These are phyloP conservation scores for Blera fallax DNA, from an alignment of 2,888 invertebrate genomes.

Conservation along the genomic window DNA sequence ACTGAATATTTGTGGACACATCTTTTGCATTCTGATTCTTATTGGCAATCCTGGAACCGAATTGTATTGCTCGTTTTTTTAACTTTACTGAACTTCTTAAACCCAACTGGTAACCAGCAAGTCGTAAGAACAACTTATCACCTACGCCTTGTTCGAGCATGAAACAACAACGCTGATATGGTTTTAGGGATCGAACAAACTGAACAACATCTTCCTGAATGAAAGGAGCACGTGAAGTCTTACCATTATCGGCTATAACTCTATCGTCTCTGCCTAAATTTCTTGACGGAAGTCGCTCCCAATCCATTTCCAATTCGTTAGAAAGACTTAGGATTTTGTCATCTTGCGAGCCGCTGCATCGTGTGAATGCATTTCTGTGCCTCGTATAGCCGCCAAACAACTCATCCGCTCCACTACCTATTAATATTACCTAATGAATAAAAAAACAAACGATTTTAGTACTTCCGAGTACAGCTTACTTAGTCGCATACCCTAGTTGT, in stretches of 20 bases:
- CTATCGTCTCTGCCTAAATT: slow-evolving; percentile 98
- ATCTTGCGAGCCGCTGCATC: slow-evolving; percentile 83
- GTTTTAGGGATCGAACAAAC: slow-evolving; percentile 85
- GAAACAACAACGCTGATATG: slow-evolving; percentile 84
- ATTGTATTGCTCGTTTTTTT: slow-evolving; percentile 97
- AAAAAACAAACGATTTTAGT: neutral
- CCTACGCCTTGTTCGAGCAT: slow-evolving; percentile 88
- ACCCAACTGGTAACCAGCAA: slow-evolving; percentile 87
- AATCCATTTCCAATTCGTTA: slow-evolving; percentile 88
- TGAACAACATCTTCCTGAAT: slow-evolving; percentile 88
- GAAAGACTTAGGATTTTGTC: slow-evolving; percentile 83
- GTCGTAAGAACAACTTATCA: slow-evolving; percentile 94
- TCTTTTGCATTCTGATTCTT: slow-evolving; percentile 93
- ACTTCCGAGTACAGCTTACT: neutral
- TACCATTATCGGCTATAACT: slow-evolving; percentile 93
- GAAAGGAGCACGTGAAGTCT: slow-evolving; percentile 91
- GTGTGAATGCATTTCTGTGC: slow-evolving; percentile 89
- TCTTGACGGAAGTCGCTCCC: slow-evolving; percentile 92
- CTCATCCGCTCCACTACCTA: slow-evolving; percentile 99
- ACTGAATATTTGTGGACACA: slow-evolving; percentile 82
- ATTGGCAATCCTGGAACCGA: slow-evolving; percentile 97
- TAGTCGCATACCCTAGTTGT: slow-evolving; percentile 72
- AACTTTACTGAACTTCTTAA: slow-evolving; percentile 85
- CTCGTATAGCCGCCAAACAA: slow-evolving; percentile 96
- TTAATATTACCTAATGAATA: slow-evolving; percentile 86